Evolutionary conservation across 2,113 vertebrate genomes (phyloP), one percentile per base, ranked within the genome.

Genomic region (Xiphias gladius): DNA sequence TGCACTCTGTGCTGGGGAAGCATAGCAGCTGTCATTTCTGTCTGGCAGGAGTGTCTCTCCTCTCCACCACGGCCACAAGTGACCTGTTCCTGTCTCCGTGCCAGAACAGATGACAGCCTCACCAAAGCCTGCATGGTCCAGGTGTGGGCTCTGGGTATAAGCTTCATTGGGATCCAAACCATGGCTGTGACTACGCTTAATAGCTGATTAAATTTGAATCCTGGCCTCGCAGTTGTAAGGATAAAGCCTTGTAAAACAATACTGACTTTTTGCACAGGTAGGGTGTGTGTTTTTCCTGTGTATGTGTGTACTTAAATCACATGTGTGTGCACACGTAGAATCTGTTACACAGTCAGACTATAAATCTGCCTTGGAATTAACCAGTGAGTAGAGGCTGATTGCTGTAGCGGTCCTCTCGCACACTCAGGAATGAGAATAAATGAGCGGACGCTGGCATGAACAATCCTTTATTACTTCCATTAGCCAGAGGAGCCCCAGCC

Each of bases 381-480:
- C 55, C 62, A 58, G 73, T 79, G 89, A 86, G 90, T 73, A 92
- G 95, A 93, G 59, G 91, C 80, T 96, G 95, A 97, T 97, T 96
- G 96, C 95, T 95, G 91, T 92, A 89, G 94, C 88, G 87, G 93
- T 96, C 94, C 96, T 96, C 96, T 95, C 94, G 91, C 96, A 94
- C 94, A 96, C 96, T 89, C 91, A 89, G 95, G 95, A 96, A 97
- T 96, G 96, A 97, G 97, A 97, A 97, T 96, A 96, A 97, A 97
- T 96, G 96, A 97, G 95, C 92, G 95, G 95, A 94, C 94, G 92
- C 94, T 94, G 94, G 94, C 95, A 95, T 94, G 96, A 97, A 96
- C 95, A 96, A 96, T 96, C 96, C 95, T 97, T 97, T 97, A 97
- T 97, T 97, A 96, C 89, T 90, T 93, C 95, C 96, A 97, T 97